Evolutionary conservation across 2,797 vertebrate species (phyloP), one percentile per base, ranked within the genome.

Genomic region (Myiothlypis chrysogaster): DNA sequence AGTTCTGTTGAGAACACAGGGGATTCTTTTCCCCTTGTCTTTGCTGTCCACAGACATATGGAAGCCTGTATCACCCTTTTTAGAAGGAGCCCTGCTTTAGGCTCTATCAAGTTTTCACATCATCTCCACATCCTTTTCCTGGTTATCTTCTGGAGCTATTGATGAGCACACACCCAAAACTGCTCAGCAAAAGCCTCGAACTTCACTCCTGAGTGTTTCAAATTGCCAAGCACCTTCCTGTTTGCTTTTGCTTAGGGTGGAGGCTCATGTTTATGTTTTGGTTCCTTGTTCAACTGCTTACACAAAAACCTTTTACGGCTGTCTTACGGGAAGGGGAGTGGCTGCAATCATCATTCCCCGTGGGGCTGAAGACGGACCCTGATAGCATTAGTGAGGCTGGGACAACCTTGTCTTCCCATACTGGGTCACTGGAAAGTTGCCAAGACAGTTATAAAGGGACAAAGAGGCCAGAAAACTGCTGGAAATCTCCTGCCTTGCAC

Each of bases 191-290:
- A 83, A 91, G 27, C 35, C 76, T 30, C 4, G 0, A 19, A 81
- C 61, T 70, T 35, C 44, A 19, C 18, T 89, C 30, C 25, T 3
- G 14, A 50, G 32, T 35, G 8, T 61, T 93, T 79, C 50, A 72
- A 78, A 79, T 69, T 63, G 61, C 70, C 39, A 34, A 59, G 11
- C 22, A 81, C 46, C 30, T 75, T 86, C 43, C 34, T 83, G 16
- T 78, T 91, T 95, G 70, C 47, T 78, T 89, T 86, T 83, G n/a
- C 9, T 64, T 57, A 47, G 83, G 69, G 91, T 83, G 78, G 93
- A 93, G 93, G 63, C 49, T 82, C 49, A 22, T 9, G 32, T 46
- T 84, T 63, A 23, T 53, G 27, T 53, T 85, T 92, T 87, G 41
- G 55, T 59, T 63, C 44, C 79, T 83, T 77, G 28, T 91, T 63